Percentiles rank a stretch among this genome's conserved stretches.
Evolutionary conservation across 2,888 invertebrate species (phyloP).

Genomic region (Sesamia inferens): DNA sequence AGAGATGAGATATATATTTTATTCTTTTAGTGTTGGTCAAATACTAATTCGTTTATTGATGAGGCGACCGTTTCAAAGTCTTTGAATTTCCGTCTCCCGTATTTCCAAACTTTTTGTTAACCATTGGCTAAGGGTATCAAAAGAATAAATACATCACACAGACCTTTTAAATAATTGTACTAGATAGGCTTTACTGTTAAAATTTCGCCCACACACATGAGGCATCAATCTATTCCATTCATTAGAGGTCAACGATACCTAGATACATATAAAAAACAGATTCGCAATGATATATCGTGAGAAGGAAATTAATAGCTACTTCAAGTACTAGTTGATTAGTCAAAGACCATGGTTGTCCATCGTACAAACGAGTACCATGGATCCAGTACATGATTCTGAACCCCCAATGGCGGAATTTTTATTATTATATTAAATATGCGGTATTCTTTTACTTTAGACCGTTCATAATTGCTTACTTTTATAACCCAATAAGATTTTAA

Average conservation of each 20-base stretch:
- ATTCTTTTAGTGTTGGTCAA: background rate
- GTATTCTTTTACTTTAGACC: too few species aligned
- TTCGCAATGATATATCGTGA: constrained; percentile 4
- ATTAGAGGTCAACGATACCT: constrained; percentile 24
- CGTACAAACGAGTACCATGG: too few species aligned
- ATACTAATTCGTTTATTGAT: background rate
- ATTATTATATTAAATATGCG: too few species aligned
- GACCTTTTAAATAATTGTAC: constrained; percentile 31
- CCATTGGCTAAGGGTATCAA: background rate
- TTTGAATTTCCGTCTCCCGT: background rate
- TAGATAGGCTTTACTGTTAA: constrained; percentile 7
- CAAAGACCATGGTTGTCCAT: too few species aligned
- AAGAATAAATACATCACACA: constrained; percentile 4
- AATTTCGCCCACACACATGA: constrained; percentile 21
- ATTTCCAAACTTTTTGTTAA: background rate
- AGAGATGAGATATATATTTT: background rate
- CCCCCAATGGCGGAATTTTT: too few species aligned
- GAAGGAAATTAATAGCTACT: constrained; percentile 7
- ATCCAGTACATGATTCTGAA: too few species aligned
- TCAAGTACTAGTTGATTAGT: background rate
- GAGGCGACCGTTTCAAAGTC: background rate
- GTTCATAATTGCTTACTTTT: too few species aligned
- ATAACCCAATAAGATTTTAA: too few species aligned
- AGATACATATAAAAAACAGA: background rate
- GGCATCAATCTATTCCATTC: constrained; percentile 24